These are phyloP conservation scores for Meleagris gallopavo DNA, from an alignment of 2,113 vertebrate species.

Conservation along the genomic window DNA sequence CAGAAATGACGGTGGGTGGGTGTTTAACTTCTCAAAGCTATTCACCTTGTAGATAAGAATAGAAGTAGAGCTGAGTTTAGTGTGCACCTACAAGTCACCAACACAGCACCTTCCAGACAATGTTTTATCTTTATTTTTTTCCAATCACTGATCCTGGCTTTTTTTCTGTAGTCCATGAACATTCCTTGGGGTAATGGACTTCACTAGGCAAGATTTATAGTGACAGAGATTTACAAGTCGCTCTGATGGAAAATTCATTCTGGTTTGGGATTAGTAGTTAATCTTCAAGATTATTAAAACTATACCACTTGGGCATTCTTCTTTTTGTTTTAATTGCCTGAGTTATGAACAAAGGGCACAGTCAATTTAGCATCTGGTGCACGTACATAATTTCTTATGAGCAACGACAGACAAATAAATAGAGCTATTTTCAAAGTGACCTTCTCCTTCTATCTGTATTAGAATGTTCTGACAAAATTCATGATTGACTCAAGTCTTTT, in stretches of 20 bases:
- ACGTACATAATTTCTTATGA: conserved; percentile 11
- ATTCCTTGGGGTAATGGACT: conserved; percentile 16
- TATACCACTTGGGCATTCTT: conserved; percentile 38
- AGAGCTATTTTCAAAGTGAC: conserved; percentile 63
- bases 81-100: conserved; percentile 48
- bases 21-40: neutral
- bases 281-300: conserved; percentile 63
- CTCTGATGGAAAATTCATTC: conserved; percentile 69
- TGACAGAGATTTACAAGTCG: conserved; percentile 16
- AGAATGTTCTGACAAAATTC: conserved; percentile 68
- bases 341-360: conserved; percentile 31
- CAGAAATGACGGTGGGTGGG: neutral
- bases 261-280: conserved; percentile 59
- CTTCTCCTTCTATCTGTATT: conserved; percentile 49
- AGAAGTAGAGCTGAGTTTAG: neutral
- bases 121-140: neutral
- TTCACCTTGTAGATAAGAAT: neutral
- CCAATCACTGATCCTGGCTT: neutral
- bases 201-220: conserved; percentile 26
- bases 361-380: conserved; percentile 41
- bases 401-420: conserved; percentile 60
- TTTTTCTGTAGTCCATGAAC: neutral
- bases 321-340: conserved; percentile 62
- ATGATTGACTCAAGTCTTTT: conserved; percentile 64
- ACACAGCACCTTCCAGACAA: neutral